These are phyloP conservation scores for Lepidocolaptes lacrymiger DNA, from an alignment of 2,797 vertebrate species.

Conservation along the genomic window DNA sequence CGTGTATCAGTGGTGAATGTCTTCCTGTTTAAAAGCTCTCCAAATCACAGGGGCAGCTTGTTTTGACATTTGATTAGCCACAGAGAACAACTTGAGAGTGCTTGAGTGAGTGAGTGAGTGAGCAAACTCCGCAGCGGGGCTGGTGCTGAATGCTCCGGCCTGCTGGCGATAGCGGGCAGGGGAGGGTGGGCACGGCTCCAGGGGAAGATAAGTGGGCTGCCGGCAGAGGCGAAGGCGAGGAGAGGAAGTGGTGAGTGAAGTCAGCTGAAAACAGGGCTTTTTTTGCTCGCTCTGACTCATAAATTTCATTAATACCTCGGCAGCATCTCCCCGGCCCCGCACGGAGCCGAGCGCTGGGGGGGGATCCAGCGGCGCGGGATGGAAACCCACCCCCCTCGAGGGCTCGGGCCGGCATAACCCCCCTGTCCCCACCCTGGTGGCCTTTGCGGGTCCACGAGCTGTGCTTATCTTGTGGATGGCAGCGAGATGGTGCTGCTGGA, in stretches of 20 bases:
- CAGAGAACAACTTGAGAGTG: constrained; percentile 50
- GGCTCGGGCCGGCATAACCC: fast-evolving
- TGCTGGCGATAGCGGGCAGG: constrained; percentile 5
- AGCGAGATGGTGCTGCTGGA: not conserved
- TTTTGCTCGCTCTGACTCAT: constrained; percentile 44
- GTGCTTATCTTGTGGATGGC: fast-evolving
- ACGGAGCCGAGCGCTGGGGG: not conserved
- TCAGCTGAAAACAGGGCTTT: constrained; percentile 34
- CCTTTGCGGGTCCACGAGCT: fast-evolving
- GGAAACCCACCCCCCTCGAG: fast-evolving
- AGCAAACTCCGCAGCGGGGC: not conserved
- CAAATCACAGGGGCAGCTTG: constrained; percentile 40
- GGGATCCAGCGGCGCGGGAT: fast-evolving
- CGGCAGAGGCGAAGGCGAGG: constrained; percentile 43
- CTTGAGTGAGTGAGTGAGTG: not conserved
- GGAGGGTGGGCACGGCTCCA: constrained; percentile 61
- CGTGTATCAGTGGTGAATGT: not conserved
- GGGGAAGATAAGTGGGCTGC: constrained; percentile 58
- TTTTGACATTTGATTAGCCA: constrained; percentile 69
- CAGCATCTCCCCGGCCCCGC: not conserved
- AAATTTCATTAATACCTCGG: not conserved
- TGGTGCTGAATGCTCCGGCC: not conserved
- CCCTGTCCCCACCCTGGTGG: not conserved
- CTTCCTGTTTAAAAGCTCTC: constrained; percentile 64
- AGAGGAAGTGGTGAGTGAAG: constrained; percentile 68